These are phyloP conservation scores for Notarius lentiginosus DNA, from an alignment of 2,113 vertebrate genomes.

Conservation along the genomic window DNA sequence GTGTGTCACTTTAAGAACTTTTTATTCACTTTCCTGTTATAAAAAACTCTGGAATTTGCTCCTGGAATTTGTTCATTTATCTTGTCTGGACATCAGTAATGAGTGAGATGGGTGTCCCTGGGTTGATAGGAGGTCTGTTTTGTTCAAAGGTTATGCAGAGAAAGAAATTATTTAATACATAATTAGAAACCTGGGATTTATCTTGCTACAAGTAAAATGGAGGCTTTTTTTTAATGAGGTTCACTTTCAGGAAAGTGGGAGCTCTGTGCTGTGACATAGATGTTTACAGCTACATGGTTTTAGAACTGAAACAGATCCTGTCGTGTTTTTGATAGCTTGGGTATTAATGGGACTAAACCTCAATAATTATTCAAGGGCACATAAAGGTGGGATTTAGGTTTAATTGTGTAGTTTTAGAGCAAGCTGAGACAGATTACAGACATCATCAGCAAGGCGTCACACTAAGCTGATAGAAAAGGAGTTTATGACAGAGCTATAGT, in stretches of 20 bases:
- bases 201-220: not conserved
- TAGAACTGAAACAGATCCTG: not conserved
- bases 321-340: not conserved
- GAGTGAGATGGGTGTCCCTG: not conserved
- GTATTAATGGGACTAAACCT: not conserved
- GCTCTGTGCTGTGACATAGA: not conserved
- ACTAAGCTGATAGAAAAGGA: not conserved
- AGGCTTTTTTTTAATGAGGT: not conserved
- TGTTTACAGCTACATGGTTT: conserved; percentile 7
- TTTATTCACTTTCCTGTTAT: not conserved
- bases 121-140: not conserved
- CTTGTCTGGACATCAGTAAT: not conserved
- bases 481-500: not conserved
- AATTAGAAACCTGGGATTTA: not conserved
- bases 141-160: not conserved
- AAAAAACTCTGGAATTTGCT: not conserved
- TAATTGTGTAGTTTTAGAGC: not conserved
- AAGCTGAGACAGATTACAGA: not conserved
- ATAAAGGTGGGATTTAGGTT: not conserved
- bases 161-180: not conserved
- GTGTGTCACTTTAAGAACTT: not conserved
- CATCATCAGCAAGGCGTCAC: not conserved
- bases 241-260: not conserved
- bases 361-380: not conserved
- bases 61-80: not conserved